These are phyloP conservation scores for Betta splendens DNA, from an alignment of 2,797 vertebrate genomes.

Conservation along the genomic window DNA sequence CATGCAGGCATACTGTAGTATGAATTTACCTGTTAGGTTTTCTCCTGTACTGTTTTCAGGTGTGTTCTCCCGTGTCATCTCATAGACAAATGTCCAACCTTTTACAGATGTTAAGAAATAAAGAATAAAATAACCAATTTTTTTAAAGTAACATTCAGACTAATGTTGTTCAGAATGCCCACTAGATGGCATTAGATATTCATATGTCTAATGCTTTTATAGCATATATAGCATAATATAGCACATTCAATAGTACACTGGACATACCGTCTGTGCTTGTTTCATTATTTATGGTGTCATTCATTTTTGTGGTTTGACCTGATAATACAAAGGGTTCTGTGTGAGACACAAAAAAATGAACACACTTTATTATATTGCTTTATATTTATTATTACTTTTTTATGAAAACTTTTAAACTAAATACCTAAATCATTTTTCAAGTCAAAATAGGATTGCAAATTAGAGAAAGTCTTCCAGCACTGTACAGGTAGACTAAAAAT, in stretches of 20 bases:
- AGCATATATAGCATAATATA: no score
- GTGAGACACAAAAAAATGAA: conserved; percentile 14
- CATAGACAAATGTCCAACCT: conserved; percentile 31
- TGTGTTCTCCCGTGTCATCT: conserved; percentile 25
- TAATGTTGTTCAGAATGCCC: conserved; percentile 12
- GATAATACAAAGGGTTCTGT: conserved; percentile 11
- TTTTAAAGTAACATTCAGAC: not conserved
- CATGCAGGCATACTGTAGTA: not conserved
- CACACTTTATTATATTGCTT: conserved; percentile 1
- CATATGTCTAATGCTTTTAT: not conserved
- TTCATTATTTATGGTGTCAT: conserved; percentile 19
- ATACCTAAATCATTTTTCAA: no score
- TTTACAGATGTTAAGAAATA: conserved; percentile 1
- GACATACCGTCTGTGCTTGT: conserved; percentile 47
- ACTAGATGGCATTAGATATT: conserved; percentile 49
- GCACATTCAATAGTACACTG: not conserved
- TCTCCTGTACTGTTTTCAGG: conserved; percentile 24
- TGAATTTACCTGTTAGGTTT: conserved; percentile 56
- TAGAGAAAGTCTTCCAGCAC: not conserved
- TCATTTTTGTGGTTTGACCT: conserved; percentile 19
- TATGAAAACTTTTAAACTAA: no score
- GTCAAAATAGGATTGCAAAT: no score
- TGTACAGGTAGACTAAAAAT: not conserved
- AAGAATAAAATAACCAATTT: not conserved
- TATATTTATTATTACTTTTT: no score